These are phyloP conservation scores for Tanypteryx hageni DNA, from an alignment of 2,888 invertebrate species.

Conservation along the genomic window DNA sequence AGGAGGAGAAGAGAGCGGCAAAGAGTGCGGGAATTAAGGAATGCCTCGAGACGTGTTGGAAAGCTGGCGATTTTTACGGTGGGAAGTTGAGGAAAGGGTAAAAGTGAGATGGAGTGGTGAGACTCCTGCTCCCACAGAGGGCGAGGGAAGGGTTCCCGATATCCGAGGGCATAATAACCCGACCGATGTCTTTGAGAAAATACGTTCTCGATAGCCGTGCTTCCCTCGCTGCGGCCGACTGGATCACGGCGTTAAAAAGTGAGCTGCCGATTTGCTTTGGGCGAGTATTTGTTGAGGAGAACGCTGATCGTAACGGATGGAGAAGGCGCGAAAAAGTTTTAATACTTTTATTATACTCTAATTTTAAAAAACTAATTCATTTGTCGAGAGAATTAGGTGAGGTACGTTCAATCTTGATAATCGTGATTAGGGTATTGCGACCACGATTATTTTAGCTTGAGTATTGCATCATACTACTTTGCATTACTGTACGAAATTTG, in stretches of 20 bases:
- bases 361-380: no score
- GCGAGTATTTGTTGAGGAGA: background rate
- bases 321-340: background rate
- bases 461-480: no score
- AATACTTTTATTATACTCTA: no score
- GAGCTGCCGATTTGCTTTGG: background rate
- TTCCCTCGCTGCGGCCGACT: background rate
- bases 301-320: background rate
- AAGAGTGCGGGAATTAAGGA: background rate
- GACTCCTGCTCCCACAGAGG: background rate
- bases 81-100: background rate
- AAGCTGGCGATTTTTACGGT: slow-evolving; percentile 44
- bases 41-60: slow-evolving; percentile 24
- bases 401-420: no score
- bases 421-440: no score
- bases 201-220: background rate
- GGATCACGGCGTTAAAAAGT: background rate
- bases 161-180: background rate
- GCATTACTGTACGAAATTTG: no score
- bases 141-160: background rate
- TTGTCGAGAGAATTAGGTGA: no score
- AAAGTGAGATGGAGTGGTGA: background rate
- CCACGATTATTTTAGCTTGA: no score
- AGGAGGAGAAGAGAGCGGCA: background rate
- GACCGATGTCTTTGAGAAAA: background rate